Evolutionary conservation across 1,140 invertebrate species (phyloP).

Genomic region (Drosophila albomicans): DNA sequence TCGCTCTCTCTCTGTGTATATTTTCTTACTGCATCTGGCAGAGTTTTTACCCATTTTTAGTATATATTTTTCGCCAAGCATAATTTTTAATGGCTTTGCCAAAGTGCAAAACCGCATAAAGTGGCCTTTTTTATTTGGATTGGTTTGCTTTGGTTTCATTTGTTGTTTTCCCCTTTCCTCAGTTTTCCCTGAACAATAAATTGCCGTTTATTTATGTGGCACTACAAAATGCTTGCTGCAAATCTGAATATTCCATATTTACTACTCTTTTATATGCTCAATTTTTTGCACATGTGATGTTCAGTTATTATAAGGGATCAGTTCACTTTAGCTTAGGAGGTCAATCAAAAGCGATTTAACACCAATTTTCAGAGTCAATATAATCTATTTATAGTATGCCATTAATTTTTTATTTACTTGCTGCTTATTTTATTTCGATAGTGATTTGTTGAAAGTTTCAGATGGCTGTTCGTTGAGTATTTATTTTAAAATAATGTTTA

Average conservation of each 20-base stretch:
- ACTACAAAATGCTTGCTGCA: conserved; percentile 57
- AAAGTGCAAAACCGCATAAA: conserved; percentile 78
- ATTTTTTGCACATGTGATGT: background rate
- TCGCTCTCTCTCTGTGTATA: conserved; percentile 1
- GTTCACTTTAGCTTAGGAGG: conserved; percentile 2
- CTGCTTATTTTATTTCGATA: conserved; percentile 1
- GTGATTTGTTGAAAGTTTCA: background rate
- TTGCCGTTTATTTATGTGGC: conserved; percentile 74
- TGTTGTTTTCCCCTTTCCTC: conserved; percentile 9
- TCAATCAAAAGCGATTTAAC: conserved; percentile 3
- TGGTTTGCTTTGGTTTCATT: conserved; percentile 8
- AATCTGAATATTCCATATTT: conserved; percentile 29
- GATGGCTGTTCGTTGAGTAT: background rate
- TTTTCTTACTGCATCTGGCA: conserved; percentile 45
- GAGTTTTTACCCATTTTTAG: conserved; percentile 24
- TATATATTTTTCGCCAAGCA: conserved; percentile 55
- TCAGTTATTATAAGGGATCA: conserved; percentile 22
- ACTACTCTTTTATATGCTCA: conserved; percentile 10
- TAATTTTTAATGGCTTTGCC: conserved; percentile 73
- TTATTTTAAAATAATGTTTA: background rate
- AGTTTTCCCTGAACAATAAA: conserved; percentile 57
- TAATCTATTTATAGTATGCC: conserved; percentile 7
- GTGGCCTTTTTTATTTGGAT: conserved; percentile 58
- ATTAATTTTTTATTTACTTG: conserved; percentile 4
- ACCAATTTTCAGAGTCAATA: background rate